Evolutionary conservation across 2,797 vertebrate species (phyloP), one percentile per base, ranked within the genome.

Genomic region (Vireo griseus): DNA sequence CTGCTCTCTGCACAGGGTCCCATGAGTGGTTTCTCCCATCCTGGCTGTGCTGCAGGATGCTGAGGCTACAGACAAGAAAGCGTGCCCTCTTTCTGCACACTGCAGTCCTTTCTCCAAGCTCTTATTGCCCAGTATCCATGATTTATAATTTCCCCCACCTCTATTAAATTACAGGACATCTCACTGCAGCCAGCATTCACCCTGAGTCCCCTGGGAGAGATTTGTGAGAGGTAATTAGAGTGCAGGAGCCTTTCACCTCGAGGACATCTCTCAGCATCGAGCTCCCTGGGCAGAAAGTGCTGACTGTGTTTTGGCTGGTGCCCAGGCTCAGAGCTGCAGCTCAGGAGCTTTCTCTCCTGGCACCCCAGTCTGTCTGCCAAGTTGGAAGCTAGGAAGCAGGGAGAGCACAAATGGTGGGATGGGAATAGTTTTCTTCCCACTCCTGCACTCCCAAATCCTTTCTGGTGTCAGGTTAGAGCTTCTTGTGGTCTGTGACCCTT

Each of bases 201-300:
- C 59, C 26, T 0, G 51, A 92, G 39, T 52, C 73, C 79, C 40
- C 29, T 2, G 9, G 63, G 92, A 72, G 62, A 73, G 83, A 95
- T 94, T 76, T 92, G 92, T 78, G 86, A 94, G 69, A 13, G 52
- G 80, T 93, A 88, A 92, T 76, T 86, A 92, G 76, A 85, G 90
- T 10, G 20, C 17, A 2, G 93, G 88, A 94, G 82, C 58, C 94
- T 88, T 94, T 95, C 86, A 94, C 86, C 74, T 89, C 42, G 24
- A 91, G 89, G 89, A 65, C 72, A 40, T 92, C 78, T 93, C 91
- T 77, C 13, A 5, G 80, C 55, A 79, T 66, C 4, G 24, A 79
- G 69, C 77, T 95, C 50, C 31, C 37, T 66, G 51, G 0, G 0
- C 35, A 54, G 79, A 90, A 95, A 95, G 24, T 65, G 63, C 88